Percentiles rank a stretch among this genome's conserved stretches.
phyloP scores from a whole-genome alignment of 1,140 invertebrate genomes.

The Sinonovacula constricta region DNA sequence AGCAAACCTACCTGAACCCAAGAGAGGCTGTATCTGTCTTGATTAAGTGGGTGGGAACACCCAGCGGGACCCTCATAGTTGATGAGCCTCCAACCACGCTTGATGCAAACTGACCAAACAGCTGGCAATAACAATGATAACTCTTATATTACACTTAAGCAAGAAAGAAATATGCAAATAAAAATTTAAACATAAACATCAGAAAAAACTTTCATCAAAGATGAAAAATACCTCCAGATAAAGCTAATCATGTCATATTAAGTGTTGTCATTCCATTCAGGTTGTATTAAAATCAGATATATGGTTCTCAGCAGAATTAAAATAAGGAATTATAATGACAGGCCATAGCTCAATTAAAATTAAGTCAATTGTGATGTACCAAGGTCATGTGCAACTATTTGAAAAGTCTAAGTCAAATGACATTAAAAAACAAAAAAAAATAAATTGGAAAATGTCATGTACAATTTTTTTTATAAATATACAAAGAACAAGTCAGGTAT shows the following conservation, averaged over 20 bases:
- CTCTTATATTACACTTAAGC: neutral
- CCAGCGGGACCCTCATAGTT: neutral
- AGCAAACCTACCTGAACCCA: too few relatives aligned
- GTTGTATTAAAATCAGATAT: neutral
- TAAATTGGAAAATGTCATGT: too few relatives aligned
- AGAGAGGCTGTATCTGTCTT: neutral
- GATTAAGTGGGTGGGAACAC: neutral
- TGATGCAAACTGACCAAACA: slow-evolving; percentile 69
- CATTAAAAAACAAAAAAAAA: too few relatives aligned
- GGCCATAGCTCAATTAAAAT: too few relatives aligned
- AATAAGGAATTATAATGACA: too few relatives aligned
- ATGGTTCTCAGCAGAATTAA: neutral
- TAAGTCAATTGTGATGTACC: too few relatives aligned
- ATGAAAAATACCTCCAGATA: neutral
- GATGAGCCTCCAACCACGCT: slow-evolving; percentile 14
- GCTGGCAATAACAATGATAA: slow-evolving; percentile 54
- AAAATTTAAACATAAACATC: neutral
- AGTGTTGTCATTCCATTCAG: neutral
- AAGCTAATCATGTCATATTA: neutral
- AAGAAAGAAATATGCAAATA: neutral
- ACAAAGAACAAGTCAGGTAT: too few relatives aligned
- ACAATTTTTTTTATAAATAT: too few relatives aligned
- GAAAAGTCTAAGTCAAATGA: too few relatives aligned
- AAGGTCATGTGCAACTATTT: too few relatives aligned
- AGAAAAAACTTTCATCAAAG: neutral